Percentiles rank a stretch among this genome's conserved stretches.
Conservation (phyloP, 2,888 invertebrate genomes). For the Dusona sp. region DNA sequence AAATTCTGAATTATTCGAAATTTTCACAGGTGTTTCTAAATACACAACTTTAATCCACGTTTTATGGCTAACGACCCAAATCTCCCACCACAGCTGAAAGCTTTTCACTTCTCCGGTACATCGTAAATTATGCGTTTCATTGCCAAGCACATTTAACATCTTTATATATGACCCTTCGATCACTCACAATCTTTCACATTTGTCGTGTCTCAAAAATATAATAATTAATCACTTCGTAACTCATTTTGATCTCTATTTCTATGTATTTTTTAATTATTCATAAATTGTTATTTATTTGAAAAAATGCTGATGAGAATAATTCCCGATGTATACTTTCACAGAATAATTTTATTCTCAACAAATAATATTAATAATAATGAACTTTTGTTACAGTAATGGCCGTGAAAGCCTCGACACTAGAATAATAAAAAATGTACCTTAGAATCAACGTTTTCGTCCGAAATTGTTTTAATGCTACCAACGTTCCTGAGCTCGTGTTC, state of each 20-base stretch:
- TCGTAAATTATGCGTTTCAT: constrained; percentile 36
- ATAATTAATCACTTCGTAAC: not conserved
- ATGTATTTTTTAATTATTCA: not conserved
- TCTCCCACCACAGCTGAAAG: constrained; percentile 23
- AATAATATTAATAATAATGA: constrained; percentile 11
- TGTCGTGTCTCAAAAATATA: not conserved
- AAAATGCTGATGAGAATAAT: not conserved
- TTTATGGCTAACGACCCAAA: constrained; percentile 47
- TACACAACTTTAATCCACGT: constrained; percentile 27
- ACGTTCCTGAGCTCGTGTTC: constrained; percentile 92
- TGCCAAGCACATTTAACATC: constrained; percentile 2
- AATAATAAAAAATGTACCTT: constrained; percentile 76
- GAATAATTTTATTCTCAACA: not conserved
- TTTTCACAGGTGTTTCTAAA: constrained; percentile 57
- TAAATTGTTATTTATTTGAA: not conserved
- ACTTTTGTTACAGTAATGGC: no score
- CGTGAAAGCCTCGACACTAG: no score
- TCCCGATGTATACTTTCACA: not conserved
- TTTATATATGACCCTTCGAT: constrained; percentile 4
- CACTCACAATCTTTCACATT: not conserved
- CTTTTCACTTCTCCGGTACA: constrained; percentile 34
- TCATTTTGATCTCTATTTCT: not conserved
- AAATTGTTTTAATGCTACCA: constrained; percentile 86
- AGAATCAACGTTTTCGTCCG: constrained; percentile 86
- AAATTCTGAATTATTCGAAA: constrained; percentile 22